phyloP scores from a whole-genome alignment of 2,797 vertebrate genomes.

The Mionectes olivaceus region DNA sequence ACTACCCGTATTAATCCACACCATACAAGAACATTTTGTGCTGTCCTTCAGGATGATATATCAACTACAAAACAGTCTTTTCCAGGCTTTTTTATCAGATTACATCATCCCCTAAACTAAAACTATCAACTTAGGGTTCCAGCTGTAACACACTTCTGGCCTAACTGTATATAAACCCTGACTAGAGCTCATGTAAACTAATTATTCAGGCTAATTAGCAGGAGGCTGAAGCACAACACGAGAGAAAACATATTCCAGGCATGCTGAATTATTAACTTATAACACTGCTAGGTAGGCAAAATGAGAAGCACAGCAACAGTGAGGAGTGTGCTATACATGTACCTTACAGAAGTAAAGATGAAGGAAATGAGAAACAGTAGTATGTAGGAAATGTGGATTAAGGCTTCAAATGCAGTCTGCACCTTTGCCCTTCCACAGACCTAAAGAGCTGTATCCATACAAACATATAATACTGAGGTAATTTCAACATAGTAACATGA shows the following conservation, averaged over 20 bases:
- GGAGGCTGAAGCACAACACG: constrained; percentile 3
- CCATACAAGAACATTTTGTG: not conserved
- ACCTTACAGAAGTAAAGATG: not conserved
- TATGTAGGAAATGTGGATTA: not conserved
- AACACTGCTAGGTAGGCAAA: not conserved
- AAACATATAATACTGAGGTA: not conserved
- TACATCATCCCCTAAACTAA: not conserved
- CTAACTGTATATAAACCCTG: not conserved
- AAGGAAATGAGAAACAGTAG: not conserved
- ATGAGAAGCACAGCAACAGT: not conserved
- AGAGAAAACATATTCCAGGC: constrained; percentile 9
- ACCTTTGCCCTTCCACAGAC: not conserved
- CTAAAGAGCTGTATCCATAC: not conserved
- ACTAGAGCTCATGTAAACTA: not conserved
- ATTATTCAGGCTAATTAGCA: constrained; percentile 27
- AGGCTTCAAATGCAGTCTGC: not conserved
- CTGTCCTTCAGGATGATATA: not conserved
- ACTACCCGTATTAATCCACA: not conserved
- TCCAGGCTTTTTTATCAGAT: not conserved
- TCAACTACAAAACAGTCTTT: not conserved
- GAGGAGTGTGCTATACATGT: not conserved
- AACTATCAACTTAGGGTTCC: not conserved
- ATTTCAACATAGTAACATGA: not conserved
- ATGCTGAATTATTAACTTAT: constrained; percentile 6
- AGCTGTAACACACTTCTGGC: not conserved